phyloP scores from a whole-genome alignment of 2,113 vertebrate genomes.

The Dryoscopus gambensis region DNA sequence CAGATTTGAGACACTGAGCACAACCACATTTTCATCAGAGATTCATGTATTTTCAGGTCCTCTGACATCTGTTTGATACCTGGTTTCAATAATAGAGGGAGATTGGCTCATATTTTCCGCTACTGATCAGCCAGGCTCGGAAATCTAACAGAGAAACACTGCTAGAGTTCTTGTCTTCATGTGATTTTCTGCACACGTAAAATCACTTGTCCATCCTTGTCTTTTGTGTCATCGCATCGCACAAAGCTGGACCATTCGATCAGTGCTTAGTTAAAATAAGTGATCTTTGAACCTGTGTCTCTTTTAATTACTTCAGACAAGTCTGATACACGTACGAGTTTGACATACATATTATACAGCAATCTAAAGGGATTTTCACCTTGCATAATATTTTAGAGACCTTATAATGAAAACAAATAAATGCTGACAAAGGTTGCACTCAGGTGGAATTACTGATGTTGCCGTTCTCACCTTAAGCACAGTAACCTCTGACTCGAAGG shows the following conservation, averaged over 20 bases:
- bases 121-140: not conserved
- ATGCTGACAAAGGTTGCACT: not conserved
- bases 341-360: not conserved
- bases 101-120: not conserved
- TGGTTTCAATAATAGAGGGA: not conserved
- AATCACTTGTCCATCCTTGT: not conserved
- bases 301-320: not conserved
- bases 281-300: not conserved
- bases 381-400: not conserved
- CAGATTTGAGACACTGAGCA: not conserved
- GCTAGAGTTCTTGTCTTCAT: not conserved
- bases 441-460: not conserved
- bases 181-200: not conserved
- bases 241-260: not conserved
- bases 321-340: not conserved
- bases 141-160: not conserved
- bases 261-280: not conserved
- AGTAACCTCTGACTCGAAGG: not conserved
- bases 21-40: not conserved
- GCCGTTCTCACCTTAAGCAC: not conserved
- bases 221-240: accelerated
- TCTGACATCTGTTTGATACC: not conserved
- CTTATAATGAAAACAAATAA: not conserved
- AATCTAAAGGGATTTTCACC: not conserved
- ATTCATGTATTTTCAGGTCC: not conserved